phyloP scores from a whole-genome alignment of 2,113 vertebrate genomes.

The Cricetomys ansorgei region DNA sequence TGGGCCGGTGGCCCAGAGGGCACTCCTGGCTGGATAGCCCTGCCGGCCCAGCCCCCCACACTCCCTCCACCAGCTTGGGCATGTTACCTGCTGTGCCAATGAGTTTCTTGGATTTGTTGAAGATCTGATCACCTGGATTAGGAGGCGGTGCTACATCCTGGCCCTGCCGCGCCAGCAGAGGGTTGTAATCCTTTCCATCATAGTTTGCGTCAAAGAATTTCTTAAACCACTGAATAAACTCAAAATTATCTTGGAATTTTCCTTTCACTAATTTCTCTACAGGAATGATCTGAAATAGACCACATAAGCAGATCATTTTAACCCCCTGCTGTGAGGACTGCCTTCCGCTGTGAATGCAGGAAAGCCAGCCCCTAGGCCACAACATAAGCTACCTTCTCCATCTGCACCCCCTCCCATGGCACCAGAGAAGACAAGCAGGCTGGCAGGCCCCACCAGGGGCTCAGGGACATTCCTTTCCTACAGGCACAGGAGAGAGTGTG shows the following conservation, averaged over 20 bases:
- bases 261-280: constrained; percentile 98
- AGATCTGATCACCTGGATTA: constrained; percentile 99
- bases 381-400: background rate
- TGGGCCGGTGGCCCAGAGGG: constrained; percentile 58
- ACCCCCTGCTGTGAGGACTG: constrained; percentile 27
- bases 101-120: constrained; percentile 98
- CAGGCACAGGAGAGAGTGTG: background rate
- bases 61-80: constrained; percentile 77
- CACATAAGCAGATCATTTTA: constrained; percentile 78
- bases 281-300: constrained; percentile 93
- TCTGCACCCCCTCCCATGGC: background rate
- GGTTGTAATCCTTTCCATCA: constrained; percentile 98
- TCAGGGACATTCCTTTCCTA: constrained; percentile 12
- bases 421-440: background rate
- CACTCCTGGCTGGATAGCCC: constrained; percentile 57
- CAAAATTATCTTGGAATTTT: constrained; percentile 99
- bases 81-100: constrained; percentile 94
- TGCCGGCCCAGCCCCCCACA: constrained; percentile 67
- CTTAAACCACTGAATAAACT: constrained; percentile 99
- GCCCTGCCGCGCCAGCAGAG: constrained; percentile 95
- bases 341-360: background rate
- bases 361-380: constrained; percentile 7
- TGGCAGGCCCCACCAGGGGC: background rate
- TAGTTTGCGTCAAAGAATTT: constrained; percentile 99
- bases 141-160: constrained; percentile 94